A percentile compares a stretch with the other conserved stretches of the same genome.
Evolutionary conservation across 1,140 invertebrate genomes (phyloP).

Genomic region (Zaprionus nigranus): DNA sequence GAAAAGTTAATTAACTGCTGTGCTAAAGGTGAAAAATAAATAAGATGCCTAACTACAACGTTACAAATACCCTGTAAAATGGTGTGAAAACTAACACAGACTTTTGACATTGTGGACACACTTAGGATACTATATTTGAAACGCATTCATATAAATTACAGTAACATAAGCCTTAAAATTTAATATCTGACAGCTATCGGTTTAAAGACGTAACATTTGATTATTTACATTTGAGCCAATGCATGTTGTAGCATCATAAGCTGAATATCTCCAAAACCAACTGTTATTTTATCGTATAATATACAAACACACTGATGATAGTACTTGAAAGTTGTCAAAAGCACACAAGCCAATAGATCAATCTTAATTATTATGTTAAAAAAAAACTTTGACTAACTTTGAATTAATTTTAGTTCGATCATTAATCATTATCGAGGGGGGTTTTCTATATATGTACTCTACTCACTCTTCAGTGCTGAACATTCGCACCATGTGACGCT

Average conservation of each 20-base stretch:
- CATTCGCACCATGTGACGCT: slow-evolving; percentile 82
- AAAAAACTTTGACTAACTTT: slow-evolving; percentile 1
- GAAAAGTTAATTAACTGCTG: slow-evolving; percentile 18
- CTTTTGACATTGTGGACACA: background rate
- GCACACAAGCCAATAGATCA: slow-evolving; percentile 2
- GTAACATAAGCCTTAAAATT: background rate
- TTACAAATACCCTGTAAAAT: background rate
- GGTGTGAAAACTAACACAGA: background rate
- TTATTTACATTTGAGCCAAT: background rate
- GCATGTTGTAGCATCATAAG: background rate
- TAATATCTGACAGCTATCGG: background rate
- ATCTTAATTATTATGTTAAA: slow-evolving; percentile 5
- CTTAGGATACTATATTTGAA: background rate
- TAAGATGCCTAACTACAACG: background rate
- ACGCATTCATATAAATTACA: background rate
- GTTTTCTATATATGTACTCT: background rate
- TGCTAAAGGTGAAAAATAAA: slow-evolving; percentile 3
- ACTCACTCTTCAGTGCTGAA: slow-evolving; percentile 84
- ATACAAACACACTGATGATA: background rate
- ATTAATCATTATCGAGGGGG: slow-evolving; percentile 1
- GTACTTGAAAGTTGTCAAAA: background rate
- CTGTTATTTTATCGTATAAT: background rate
- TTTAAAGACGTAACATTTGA: background rate
- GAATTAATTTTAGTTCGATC: background rate
- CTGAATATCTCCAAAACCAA: too few species aligned